A percentile compares a stretch with the other conserved stretches of the same genome.
These are phyloP conservation scores for Actinopyga echinites DNA, from an alignment of 53 echinoderm and acorn worm genomes.

Conservation along the genomic window DNA sequence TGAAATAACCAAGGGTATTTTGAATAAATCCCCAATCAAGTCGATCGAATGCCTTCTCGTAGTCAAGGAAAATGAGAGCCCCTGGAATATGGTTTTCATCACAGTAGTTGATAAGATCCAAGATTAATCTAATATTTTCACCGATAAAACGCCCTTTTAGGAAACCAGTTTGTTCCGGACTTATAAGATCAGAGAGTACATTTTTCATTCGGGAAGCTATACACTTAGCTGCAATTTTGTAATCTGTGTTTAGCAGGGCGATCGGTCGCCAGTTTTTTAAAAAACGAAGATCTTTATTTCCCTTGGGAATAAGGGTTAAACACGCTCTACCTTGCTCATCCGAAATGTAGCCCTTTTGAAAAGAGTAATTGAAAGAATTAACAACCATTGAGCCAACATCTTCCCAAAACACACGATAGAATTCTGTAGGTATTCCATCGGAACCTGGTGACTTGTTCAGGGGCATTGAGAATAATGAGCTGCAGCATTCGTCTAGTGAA, in stretches of 20 bases:
- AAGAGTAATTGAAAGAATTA: not conserved
- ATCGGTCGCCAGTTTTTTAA: not conserved
- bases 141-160: not conserved
- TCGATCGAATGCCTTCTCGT: not conserved
- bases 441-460: too few species aligned
- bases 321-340: too few species aligned
- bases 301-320: too few species aligned
- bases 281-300: not conserved
- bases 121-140: not conserved
- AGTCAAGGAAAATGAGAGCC: not conserved
- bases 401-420: not conserved
- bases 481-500: too few species aligned
- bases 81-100: not conserved
- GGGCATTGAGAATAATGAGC: too few species aligned
- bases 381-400: not conserved
- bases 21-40: not conserved
- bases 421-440: too few species aligned
- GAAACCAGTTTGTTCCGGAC: not conserved
- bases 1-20: not conserved
- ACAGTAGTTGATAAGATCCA: not conserved
- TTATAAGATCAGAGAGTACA: not conserved
- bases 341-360: too few species aligned
- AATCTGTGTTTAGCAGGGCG: constrained; percentile 3
- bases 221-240: constrained; percentile 21
- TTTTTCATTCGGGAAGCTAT: not conserved